Evolutionary conservation across 2,113 vertebrate genomes (phyloP).

Genomic region (human (Homo sapiens)): GRCh38 chr22:47143001-47143500

Average conservation of each 20-base stretch:
- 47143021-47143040: too few species aligned
- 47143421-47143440: neutral
- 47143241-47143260: neutral
- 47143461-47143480: neutral
- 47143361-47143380: neutral
- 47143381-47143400: neutral
- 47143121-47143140: neutral
- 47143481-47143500: neutral
- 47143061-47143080: neutral
- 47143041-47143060: neutral
- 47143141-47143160: neutral
- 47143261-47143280: neutral
- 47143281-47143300: neutral
- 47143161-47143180: rapidly evolving
- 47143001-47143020: rapidly evolving
- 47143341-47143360: neutral
- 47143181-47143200: neutral
- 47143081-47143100: neutral
- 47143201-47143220: neutral
- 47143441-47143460: neutral
- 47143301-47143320: neutral
- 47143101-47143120: neutral
- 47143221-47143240: neutral
- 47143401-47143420: neutral
- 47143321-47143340: neutral